Conservation (phyloP, 2,113 vertebrate species). For the Pithys albifrons region DNA sequence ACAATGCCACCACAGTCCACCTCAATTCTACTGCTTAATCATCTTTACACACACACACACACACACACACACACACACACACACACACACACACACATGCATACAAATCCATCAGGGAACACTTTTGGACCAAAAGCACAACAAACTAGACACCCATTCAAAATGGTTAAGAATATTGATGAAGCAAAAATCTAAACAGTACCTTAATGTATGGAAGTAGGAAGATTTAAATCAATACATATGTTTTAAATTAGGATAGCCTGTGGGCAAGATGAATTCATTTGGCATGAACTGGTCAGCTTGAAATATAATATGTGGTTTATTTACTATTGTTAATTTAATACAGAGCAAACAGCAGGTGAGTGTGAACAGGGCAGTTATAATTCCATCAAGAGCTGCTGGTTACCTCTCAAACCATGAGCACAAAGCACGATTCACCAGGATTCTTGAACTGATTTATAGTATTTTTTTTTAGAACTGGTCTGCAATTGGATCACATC, state of each 20-base stretch:
- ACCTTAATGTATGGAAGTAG: conserved; percentile 3
- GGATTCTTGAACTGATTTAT: conserved; percentile 17
- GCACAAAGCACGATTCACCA: conserved; percentile 8
- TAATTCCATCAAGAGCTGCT: conserved; percentile 39
- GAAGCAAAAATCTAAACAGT: conserved; percentile 1
- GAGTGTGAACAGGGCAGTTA: not conserved
- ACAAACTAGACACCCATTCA: not conserved
- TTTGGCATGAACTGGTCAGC: not conserved
- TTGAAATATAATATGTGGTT: conserved; percentile 31
- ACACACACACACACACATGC: not conserved
- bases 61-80: not conserved
- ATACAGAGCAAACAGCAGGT: conserved; percentile 44
- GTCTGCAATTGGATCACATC: not conserved
- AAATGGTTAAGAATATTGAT: not conserved
- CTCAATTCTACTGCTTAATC: not conserved
- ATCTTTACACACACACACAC: not conserved
- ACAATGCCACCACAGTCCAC: not conserved
- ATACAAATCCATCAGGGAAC: not conserved
- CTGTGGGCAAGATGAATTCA: conserved; percentile 19
- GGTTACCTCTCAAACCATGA: not conserved
- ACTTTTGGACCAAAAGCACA: not conserved
- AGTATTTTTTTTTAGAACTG: not conserved
- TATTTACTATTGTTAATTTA: conserved; percentile 53
- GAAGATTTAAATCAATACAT: not conserved
- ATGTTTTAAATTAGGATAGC: conserved; percentile 39